A percentile compares a stretch with the other conserved stretches of the same genome.
These are phyloP conservation scores for Cryptus viduatorius DNA, from an alignment of 2,888 invertebrate genomes.

Conservation along the genomic window DNA sequence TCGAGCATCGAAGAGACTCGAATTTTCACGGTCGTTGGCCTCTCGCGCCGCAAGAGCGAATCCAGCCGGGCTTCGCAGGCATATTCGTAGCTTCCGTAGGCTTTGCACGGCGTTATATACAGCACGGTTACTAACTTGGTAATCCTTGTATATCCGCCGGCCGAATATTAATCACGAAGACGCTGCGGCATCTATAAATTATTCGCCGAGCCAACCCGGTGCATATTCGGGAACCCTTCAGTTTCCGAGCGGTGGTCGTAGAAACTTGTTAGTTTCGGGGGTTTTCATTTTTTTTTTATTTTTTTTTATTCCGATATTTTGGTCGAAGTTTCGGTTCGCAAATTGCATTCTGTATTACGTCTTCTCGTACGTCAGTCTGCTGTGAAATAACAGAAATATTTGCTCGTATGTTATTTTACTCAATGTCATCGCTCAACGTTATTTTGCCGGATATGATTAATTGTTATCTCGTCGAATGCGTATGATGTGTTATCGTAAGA, in stretches of 20 bases:
- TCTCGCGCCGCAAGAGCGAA: conserved; percentile 25
- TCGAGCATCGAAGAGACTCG: conserved; percentile 46
- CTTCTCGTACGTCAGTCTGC: background rate
- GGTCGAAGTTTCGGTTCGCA: background rate
- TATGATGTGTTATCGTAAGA: too few relatives aligned
- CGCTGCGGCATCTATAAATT: conserved; percentile 57
- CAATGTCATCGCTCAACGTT: too few relatives aligned
- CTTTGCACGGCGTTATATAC: conserved; percentile 42
- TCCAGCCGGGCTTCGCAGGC: conserved; percentile 31
- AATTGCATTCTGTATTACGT: background rate
- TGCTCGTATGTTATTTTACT: background rate
- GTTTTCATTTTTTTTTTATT: conserved; percentile 11
- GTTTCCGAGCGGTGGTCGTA: conserved; percentile 38
- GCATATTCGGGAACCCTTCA: conserved; percentile 12
- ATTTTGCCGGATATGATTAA: background rate
- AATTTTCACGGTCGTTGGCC: conserved; percentile 62
- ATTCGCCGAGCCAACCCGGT: conserved; percentile 33
- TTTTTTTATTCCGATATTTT: conserved; percentile 3
- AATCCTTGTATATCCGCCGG: conserved; percentile 54
- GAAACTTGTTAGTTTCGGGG: conserved; percentile 45
- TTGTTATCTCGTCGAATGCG: too few relatives aligned
- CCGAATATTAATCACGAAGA: conserved; percentile 65
- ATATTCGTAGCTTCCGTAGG: conserved; percentile 7
- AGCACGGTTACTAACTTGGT: conserved; percentile 46
- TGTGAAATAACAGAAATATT: background rate